phyloP scores from a whole-genome alignment of 2,888 invertebrate genomes.

The Octonoba sinensis region DNA sequence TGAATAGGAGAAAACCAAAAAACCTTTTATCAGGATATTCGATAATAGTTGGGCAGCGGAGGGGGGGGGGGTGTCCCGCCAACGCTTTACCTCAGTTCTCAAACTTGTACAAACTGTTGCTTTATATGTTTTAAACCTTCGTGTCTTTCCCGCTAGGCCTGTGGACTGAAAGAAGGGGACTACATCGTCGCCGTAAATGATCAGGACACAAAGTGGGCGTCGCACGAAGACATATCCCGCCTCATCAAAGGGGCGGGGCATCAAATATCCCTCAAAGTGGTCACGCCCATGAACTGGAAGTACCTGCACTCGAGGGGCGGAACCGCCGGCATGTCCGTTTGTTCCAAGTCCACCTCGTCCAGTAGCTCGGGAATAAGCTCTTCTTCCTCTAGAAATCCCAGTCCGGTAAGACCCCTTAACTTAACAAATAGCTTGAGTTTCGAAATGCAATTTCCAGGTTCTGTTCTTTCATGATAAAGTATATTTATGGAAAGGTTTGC shows the following conservation, averaged over 20 bases:
- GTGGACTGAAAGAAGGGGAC: conserved; percentile 92
- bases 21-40: too few species aligned
- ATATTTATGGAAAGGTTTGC: too few species aligned
- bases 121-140: too few species aligned
- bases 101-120: too few species aligned
- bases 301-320: conserved; percentile 65
- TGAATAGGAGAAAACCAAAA: too few species aligned
- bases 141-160: conserved; percentile 15
- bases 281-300: conserved; percentile 77
- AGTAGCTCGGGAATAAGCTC: conserved; percentile 65
- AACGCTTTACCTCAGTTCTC: too few species aligned
- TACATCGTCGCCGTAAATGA: conserved; percentile 90
- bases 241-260: conserved; percentile 84
- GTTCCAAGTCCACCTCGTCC: conserved; percentile 55
- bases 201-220: conserved; percentile 92
- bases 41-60: too few species aligned
- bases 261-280: conserved; percentile 84
- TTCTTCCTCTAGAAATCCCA: conserved; percentile 58
- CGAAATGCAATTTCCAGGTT: too few species aligned
- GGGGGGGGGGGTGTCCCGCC: too few species aligned
- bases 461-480: too few species aligned
- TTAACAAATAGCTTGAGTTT: neutral
- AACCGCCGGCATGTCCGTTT: conserved; percentile 53
- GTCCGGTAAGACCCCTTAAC: conserved; percentile 32
- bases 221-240: conserved; percentile 90